Evolutionary conservation across 2,113 vertebrate species (phyloP), one percentile per base, ranked within the genome.

Genomic region (Phrynosoma blainvillii): DNA sequence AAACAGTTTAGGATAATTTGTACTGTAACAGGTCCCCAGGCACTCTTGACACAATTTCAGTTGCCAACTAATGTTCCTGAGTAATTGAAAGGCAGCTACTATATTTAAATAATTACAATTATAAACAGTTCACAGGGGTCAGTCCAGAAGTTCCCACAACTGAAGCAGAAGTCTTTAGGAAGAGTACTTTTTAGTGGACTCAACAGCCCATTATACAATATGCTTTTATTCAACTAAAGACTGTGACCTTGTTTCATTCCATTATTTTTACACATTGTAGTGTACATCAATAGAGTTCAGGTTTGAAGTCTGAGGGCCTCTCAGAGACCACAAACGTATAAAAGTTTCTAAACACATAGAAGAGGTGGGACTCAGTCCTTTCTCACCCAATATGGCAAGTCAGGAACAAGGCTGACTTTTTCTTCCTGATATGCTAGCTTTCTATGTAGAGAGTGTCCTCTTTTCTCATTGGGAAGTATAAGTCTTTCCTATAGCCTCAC

Each of bases 1-100:
- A 93, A 94, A 95, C 90, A 94, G 79, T 85, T 84, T 79, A 87
- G 95, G 96, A 95, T 95, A 97, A 96, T 93, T 92, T 94, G 94
- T 91, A 95, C 92, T 94, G 91, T 94, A 90, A 93, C 96, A 88
- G 94, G 96, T 94, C 95, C 94, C 93, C 90, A 90, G 94, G 94
- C 94, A 94, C 92, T 88, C 90, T 13, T 90, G 94, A 95, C 92
- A 95, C 94, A 93, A 92, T 91, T 93, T 95, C 91, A 95, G 95
- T 90, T 92, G 91, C 93, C 95, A 93, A 88, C 90, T 94, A 93
- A 95, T 93, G 91, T 92, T 94, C 92, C 94, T 91, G 94, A 91
- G 89, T 92, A 94, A 93, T 92, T 92, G 91, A 95, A 93, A 92
- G 90, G 90, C 95, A 93, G 85, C 95, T 95, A 92, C 93, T 93